Base-by-base conservation (phyloP, 1,140 invertebrate genomes). In the Hypsibius dujardini region DNA sequence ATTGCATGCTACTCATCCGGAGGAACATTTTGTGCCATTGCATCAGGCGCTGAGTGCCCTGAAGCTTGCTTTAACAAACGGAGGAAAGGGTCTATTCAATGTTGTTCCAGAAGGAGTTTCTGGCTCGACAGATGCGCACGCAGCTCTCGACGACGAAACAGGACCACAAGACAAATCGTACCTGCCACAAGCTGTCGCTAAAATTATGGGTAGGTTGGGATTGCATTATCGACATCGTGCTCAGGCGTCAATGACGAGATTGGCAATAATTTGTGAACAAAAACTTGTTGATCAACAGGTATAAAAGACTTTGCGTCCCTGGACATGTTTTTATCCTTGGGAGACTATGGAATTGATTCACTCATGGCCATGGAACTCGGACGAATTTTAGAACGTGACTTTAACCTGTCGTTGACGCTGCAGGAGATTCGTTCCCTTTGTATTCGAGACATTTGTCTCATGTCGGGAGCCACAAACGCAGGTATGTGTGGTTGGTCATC, bases 341-440 rank as follows among this genome's bases (percentile, higher is more conserved):
- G 88, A 14, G 94, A 98, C 78, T 83, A 98, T 2, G 94, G 95
- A 69, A 90, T 98, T 86, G 95, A 98, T 77, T 96, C 92, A 0
- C 81, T 98, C 47, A 97, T 98, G 94, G 92, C 91, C 71, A 91
- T 95, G 0, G 95, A 98, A 82, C 92, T 98, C 73, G 96, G 96
- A 80, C 93, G 97, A 78, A 92, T 89, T 0, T 80, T 98, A 3
- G 93, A 98, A 78, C 84, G 92, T 71, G 90, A 90, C 74, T 94
- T 88, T 79, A 91, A 95, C 79, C 77, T 95, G 46, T 84, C 90
- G 0, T 79, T 96, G n/a, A 87, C 88, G 56, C 86, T 90, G 59
- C 87, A 88, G 76, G 92, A 96, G 79, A 93, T 98, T 75, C 85
- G 93, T 71, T 81, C 80, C 45, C 80, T 93, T 1, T 91, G 87